Percentiles rank a stretch among this genome's conserved stretches.
Conservation (phyloP, 1,140 invertebrate species). For the Drosophila simulans region DNA sequence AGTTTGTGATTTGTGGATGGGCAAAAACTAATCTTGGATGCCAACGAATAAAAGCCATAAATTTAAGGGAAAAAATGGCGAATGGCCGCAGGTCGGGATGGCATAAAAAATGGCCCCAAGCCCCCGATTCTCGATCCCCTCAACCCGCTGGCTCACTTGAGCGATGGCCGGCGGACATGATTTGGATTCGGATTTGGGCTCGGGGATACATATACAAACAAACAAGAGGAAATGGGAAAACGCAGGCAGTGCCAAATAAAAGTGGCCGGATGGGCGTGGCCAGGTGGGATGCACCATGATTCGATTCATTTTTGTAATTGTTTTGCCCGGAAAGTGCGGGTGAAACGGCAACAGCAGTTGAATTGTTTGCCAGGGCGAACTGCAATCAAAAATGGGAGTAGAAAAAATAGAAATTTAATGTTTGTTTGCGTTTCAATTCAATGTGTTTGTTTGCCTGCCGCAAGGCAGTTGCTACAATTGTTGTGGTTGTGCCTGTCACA, state of each 20-base stretch:
- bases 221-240: slow-evolving; percentile 52
- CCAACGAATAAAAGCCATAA: slow-evolving; percentile 67
- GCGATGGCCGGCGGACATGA: slow-evolving; percentile 61
- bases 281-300: slow-evolving; percentile 25
- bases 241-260: not conserved
- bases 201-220: slow-evolving; percentile 61
- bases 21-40: slow-evolving; percentile 68
- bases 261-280: slow-evolving; percentile 4
- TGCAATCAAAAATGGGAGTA: slow-evolving; percentile 63
- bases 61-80: slow-evolving; percentile 38
- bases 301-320: slow-evolving; percentile 64
- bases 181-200: slow-evolving; percentile 47
- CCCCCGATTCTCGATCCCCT: not conserved
- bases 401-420: slow-evolving; percentile 66
- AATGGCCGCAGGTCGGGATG: slow-evolving; percentile 8
- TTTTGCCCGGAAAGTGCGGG: slow-evolving; percentile 50
- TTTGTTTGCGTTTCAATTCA: slow-evolving; percentile 60
- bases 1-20: slow-evolving; percentile 58
- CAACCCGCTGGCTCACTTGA: slow-evolving; percentile 19
- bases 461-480: slow-evolving; percentile 23
- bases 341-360: slow-evolving; percentile 27
- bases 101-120: slow-evolving; percentile 57
- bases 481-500: slow-evolving; percentile 52
- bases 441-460: slow-evolving; percentile 39
- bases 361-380: slow-evolving; percentile 62